Evolutionary conservation across 2,888 invertebrate genomes (phyloP).

Genomic region (Apodemia duryi): DNA sequence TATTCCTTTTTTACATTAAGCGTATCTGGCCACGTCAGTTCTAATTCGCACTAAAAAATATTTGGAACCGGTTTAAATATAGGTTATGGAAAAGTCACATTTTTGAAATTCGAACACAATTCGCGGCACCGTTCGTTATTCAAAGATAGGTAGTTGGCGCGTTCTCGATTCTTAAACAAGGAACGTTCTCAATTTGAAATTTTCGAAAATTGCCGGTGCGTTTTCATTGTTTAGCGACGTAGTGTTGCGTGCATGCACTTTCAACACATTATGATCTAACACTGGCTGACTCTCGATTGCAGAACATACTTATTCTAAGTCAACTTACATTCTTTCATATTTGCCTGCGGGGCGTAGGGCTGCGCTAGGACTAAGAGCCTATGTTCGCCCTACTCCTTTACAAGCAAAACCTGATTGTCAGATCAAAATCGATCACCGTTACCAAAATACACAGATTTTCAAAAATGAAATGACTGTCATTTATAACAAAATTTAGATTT

Average conservation of each 20-base stretch:
- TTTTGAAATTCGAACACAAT: conserved; percentile 40
- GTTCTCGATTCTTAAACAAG: conserved; percentile 33
- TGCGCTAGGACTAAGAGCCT: conserved; percentile 60
- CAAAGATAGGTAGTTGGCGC: conserved; percentile 36
- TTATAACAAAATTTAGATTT: too few species aligned
- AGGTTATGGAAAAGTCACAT: conserved; percentile 42
- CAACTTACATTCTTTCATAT: conserved; percentile 80
- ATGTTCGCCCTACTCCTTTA: conserved; percentile 17
- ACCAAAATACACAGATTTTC: too few species aligned
- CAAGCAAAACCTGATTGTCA: not conserved
- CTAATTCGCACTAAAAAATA: conserved; percentile 13
- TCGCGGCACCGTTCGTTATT: conserved; percentile 22
- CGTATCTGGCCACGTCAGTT: conserved; percentile 25
- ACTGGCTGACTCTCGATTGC: conserved; percentile 76
- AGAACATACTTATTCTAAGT: conserved; percentile 80
- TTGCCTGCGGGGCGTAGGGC: conserved; percentile 77
- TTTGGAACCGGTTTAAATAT: conserved; percentile 21
- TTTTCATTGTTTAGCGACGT: conserved; percentile 62
- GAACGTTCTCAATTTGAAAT: conserved; percentile 37
- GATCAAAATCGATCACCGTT: too few species aligned
- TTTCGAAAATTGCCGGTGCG: conserved; percentile 45
- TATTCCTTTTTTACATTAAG: conserved; percentile 21
- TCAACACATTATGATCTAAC: conserved; percentile 80
- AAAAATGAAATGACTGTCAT: too few species aligned
- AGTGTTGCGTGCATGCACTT: conserved; percentile 73